Conservation (phyloP, 1,140 invertebrate species). For the Dolichoris vasculosae region DNA sequence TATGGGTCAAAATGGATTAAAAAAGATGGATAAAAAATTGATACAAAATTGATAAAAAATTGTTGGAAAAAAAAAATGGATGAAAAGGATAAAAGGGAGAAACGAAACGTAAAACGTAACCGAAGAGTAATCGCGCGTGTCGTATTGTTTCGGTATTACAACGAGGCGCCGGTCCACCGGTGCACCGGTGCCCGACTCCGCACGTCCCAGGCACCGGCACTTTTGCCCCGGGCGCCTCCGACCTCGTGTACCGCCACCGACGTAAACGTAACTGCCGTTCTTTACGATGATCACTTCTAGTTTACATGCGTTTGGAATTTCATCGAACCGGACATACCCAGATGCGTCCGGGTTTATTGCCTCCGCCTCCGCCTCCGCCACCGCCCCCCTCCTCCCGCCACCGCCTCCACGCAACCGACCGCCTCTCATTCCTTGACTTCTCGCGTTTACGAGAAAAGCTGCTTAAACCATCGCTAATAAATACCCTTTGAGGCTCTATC, state of each 20-base stretch:
- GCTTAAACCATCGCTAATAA: slow-evolving; percentile 1
- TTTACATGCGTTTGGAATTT: slow-evolving; percentile 54
- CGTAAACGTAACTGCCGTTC: slow-evolving; percentile 35
- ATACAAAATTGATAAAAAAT: too few species aligned
- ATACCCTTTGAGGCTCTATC: slow-evolving; percentile 23
- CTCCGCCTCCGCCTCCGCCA: neutral
- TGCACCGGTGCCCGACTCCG: neutral
- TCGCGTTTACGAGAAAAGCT: slow-evolving; percentile 31
- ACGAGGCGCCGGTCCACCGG: neutral
- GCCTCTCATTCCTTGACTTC: neutral
- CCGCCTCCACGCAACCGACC: neutral
- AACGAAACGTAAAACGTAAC: neutral
- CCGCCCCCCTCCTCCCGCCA: neutral
- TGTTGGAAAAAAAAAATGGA: neutral
- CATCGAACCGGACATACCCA: slow-evolving; percentile 47
- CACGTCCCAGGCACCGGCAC: neutral
- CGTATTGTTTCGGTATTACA: slow-evolving; percentile 24
- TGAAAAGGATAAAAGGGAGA: neutral
- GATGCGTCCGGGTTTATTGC: slow-evolving; percentile 45
- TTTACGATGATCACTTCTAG: slow-evolving; percentile 52
- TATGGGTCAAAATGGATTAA: too few species aligned
- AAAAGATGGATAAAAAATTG: too few species aligned
- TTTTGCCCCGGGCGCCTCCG: neutral
- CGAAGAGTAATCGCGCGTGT: neutral
- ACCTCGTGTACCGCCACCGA: neutral